These are phyloP conservation scores for Scaptodrosophila latifasciaeformis DNA, from an alignment of 2,888 invertebrate species.

Conservation along the genomic window DNA sequence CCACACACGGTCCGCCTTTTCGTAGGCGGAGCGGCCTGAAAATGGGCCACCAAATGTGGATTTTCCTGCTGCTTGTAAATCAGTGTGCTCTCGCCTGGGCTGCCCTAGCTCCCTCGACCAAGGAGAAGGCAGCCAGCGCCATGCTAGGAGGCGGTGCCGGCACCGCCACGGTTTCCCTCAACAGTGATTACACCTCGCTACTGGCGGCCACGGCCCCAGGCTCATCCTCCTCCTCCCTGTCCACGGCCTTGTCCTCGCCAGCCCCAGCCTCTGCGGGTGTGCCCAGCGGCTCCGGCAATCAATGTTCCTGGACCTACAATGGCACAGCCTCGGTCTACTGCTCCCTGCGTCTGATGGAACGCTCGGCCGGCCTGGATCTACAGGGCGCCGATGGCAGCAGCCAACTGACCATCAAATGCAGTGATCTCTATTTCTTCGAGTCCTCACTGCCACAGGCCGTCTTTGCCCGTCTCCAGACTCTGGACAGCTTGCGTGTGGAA, in stretches of 20 bases:
- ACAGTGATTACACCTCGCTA: conserved; percentile 50
- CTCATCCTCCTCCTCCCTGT: conserved; percentile 1
- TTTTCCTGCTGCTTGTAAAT: conserved; percentile 10
- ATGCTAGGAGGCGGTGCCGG: conserved; percentile 50
- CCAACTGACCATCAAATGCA: conserved; percentile 85
- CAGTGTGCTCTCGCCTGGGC: conserved; percentile 11
- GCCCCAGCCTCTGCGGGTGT: conserved; percentile 31
- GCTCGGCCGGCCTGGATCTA: conserved; percentile 78
- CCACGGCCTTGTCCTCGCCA: conserved; percentile 17
- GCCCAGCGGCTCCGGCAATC: conserved; percentile 61
- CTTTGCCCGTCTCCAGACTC: conserved; percentile 81
- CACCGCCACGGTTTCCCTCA: conserved; percentile 46
- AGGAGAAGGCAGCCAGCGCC: conserved; percentile 45
- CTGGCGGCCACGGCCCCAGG: conserved; percentile 29
- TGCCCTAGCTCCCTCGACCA: conserved; percentile 23
- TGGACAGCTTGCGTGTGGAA: conserved; percentile 84
- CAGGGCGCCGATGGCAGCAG: conserved; percentile 82
- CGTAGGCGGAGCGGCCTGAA: no score
- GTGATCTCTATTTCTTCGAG: conserved; percentile 86
- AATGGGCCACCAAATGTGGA: no score
- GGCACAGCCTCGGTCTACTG: conserved; percentile 79
- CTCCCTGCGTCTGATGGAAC: conserved; percentile 82
- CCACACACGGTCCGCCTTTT: no score
- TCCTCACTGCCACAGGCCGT: conserved; percentile 85
- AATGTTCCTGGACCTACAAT: conserved; percentile 76